A percentile compares a stretch with the other conserved stretches of the same genome.
Conservation (phyloP, 2,888 invertebrate species). For the Hyposoter dolosus region DNA sequence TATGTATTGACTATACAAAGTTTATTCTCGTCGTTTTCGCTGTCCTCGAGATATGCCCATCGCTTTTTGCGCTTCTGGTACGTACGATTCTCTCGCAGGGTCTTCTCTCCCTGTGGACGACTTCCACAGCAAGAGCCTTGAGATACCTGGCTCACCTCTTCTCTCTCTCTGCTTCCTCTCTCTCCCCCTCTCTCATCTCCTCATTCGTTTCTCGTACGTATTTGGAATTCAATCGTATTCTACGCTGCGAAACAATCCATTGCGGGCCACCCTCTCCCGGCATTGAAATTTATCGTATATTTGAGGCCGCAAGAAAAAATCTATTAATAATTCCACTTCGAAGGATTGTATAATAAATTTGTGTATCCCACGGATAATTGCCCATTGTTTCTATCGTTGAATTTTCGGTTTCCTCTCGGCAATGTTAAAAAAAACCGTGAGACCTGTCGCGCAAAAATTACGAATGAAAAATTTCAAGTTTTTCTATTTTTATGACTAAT, state of each 20-base stretch:
- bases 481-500: background rate
- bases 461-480: background rate
- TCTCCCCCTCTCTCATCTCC: slow-evolving; percentile 15
- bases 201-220: slow-evolving; percentile 40
- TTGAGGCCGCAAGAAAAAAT: background rate
- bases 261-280: background rate
- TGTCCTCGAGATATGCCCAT: slow-evolving; percentile 61
- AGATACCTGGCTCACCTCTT: slow-evolving; percentile 52
- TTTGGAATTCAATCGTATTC: slow-evolving; percentile 67
- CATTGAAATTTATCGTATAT: slow-evolving; percentile 33
- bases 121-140: slow-evolving; percentile 49
- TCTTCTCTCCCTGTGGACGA: slow-evolving; percentile 50
- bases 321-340: slow-evolving; percentile 46
- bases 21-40: slow-evolving; percentile 46
- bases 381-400: slow-evolving; percentile 32
- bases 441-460: background rate
- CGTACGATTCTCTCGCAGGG: slow-evolving; percentile 27
- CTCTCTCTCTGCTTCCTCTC: background rate
- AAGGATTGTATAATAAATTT: slow-evolving; percentile 55
- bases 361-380: slow-evolving; percentile 51
- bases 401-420: background rate
- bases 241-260: slow-evolving; percentile 44
- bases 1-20: slow-evolving; percentile 10
- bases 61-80: slow-evolving; percentile 66
- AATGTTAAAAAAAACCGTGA: background rate